These are phyloP conservation scores for Papilio polyxenes DNA, from an alignment of 1,140 invertebrate genomes.

Conservation along the genomic window DNA sequence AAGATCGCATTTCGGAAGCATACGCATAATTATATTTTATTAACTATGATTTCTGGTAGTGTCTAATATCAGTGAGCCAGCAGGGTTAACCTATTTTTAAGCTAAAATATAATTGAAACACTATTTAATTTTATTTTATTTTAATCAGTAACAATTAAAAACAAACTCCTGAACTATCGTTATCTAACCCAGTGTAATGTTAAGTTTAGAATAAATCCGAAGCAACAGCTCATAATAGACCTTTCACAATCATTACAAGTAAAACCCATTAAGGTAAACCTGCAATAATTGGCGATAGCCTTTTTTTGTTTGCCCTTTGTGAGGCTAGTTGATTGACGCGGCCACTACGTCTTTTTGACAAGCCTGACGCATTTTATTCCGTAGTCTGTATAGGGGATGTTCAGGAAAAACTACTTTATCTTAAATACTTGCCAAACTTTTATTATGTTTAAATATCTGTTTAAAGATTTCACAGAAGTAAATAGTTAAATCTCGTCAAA, in stretches of 20 bases:
- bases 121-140: too few species aligned
- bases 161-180: neutral
- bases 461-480: too few species aligned
- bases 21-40: too few species aligned
- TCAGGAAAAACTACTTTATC: conserved; percentile 1
- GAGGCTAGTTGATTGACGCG: conserved; percentile 68
- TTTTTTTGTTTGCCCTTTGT: conserved; percentile 59
- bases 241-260: conserved; percentile 67
- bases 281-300: conserved; percentile 69
- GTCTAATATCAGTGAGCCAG: too few species aligned
- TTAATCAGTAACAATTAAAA: neutral
- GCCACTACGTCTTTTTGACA: conserved; percentile 78
- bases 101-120: too few species aligned
- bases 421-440: neutral
- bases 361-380: conserved; percentile 63
- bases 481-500: too few species aligned
- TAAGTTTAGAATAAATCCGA: conserved; percentile 29
- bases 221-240: conserved; percentile 32
- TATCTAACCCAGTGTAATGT: neutral
- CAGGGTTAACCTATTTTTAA: too few species aligned
- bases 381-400: conserved; percentile 57
- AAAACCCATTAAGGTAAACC: conserved; percentile 75
- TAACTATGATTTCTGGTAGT: too few species aligned
- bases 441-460: too few species aligned
- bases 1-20: too few species aligned